Evolutionary conservation across 1,140 invertebrate species (phyloP).

Genomic region (Adelges cooleyi): DNA sequence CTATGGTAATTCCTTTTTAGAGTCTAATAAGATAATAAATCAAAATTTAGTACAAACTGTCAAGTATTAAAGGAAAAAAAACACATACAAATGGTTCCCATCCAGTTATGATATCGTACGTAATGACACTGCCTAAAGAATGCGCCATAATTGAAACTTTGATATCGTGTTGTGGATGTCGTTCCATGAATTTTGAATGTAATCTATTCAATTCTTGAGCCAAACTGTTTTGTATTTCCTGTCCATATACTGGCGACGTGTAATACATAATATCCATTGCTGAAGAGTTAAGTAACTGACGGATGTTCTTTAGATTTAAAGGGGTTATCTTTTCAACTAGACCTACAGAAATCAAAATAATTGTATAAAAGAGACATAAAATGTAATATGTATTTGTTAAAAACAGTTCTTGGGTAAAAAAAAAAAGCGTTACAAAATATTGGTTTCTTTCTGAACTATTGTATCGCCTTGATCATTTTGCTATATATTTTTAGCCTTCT

Average conservation of each 20-base stretch:
- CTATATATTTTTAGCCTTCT: too few relatives aligned
- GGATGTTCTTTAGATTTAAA: conserved; percentile 50
- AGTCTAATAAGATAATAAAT: neutral
- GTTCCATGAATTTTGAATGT: conserved; percentile 57
- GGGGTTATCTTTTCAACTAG: conserved; percentile 61
- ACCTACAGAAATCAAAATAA: conserved; percentile 40
- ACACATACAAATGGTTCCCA: conserved; percentile 41
- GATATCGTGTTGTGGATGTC: conserved; percentile 57
- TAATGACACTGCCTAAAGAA: conserved; percentile 68
- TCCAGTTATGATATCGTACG: conserved; percentile 66
- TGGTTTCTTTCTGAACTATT: too few relatives aligned
- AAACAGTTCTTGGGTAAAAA: too few relatives aligned
- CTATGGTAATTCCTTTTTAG: conserved; percentile 28
- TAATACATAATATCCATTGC: conserved; percentile 77
- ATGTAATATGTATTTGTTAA: neutral
- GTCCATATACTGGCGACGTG: conserved; percentile 63
- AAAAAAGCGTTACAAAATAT: too few relatives aligned
- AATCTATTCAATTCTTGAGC: conserved; percentile 55
- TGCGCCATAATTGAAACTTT: conserved; percentile 66
- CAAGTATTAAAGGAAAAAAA: too few relatives aligned
- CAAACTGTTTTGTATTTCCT: conserved; percentile 58
- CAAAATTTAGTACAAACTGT: too few relatives aligned
- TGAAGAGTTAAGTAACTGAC: conserved; percentile 56
- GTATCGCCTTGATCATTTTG: too few relatives aligned
- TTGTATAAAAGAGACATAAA: neutral